These are phyloP conservation scores for Mythimna vitellina DNA, from an alignment of 2,888 invertebrate species.

Conservation along the genomic window DNA sequence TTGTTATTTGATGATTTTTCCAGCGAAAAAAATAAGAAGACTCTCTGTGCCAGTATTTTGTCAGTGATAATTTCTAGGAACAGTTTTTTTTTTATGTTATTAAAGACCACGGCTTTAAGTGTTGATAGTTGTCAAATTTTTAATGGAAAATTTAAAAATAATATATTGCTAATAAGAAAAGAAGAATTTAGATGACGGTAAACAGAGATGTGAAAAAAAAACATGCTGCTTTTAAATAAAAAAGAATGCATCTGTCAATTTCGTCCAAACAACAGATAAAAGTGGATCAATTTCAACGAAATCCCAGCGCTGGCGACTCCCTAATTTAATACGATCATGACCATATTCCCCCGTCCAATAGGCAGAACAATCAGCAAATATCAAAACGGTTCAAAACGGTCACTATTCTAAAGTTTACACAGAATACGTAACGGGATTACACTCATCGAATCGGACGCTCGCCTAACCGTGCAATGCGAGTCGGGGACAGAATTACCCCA, in stretches of 20 bases:
- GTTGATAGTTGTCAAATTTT: too few relatives aligned
- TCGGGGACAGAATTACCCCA: slow-evolving; percentile 65
- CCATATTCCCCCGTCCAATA: not conserved
- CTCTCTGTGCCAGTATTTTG: not conserved
- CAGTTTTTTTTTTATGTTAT: too few relatives aligned
- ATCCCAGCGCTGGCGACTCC: not conserved
- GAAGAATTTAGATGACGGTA: not conserved
- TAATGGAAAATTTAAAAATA: too few relatives aligned
- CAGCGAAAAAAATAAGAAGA: too few relatives aligned
- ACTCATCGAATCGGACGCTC: slow-evolving; percentile 56
- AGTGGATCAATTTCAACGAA: too few relatives aligned
- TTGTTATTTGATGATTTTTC: too few relatives aligned
- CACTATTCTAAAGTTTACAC: slow-evolving; percentile 51
- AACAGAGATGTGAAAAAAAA: not conserved
- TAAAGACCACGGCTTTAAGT: too few relatives aligned
- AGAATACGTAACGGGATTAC: slow-evolving; percentile 66
- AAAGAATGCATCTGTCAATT: not conserved
- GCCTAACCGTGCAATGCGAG: slow-evolving; percentile 63
- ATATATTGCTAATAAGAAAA: not conserved
- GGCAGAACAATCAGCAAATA: slow-evolving; percentile 32
- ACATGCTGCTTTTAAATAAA: not conserved
- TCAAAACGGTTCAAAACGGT: slow-evolving; percentile 34
- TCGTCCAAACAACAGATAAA: not conserved
- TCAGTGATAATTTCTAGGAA: not conserved
- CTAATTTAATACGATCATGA: not conserved